These are phyloP conservation scores for Eristalinus sepulchralis DNA, from an alignment of 2,888 invertebrate genomes.

Conservation along the genomic window DNA sequence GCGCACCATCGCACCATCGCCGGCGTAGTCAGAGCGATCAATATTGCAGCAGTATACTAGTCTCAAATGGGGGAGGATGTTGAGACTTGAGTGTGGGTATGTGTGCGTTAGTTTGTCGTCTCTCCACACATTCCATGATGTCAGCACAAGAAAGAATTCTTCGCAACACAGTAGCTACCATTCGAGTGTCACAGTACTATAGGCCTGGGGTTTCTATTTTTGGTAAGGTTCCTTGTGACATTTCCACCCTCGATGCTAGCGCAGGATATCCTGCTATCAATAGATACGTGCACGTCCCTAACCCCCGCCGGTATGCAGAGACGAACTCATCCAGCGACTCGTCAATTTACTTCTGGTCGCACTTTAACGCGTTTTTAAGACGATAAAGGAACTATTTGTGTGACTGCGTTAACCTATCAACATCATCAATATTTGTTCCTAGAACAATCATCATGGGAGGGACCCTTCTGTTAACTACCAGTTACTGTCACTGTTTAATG, in stretches of 20 bases:
- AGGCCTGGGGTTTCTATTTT: conserved; percentile 55
- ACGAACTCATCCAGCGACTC: neutral
- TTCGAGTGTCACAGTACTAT: conserved; percentile 35
- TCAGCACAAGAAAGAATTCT: conserved; percentile 62
- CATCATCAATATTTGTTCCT: conserved; percentile 71
- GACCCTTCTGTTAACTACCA: conserved; percentile 69
- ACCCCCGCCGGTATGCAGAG: neutral
- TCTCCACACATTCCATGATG: conserved; percentile 62
- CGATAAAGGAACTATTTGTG: conserved; percentile 65
- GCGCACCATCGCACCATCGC: conserved; percentile 42
- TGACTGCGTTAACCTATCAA: conserved; percentile 68
- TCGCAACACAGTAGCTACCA: conserved; percentile 18
- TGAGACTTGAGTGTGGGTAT: neutral
- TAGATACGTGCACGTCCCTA: conserved; percentile 31
- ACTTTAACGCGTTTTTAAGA: conserved; percentile 49
- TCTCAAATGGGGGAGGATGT: conserved; percentile 22
- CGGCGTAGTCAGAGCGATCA: conserved; percentile 54
- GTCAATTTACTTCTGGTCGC: conserved; percentile 38
- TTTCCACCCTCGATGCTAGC: conserved; percentile 55
- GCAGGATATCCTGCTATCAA: conserved; percentile 70
- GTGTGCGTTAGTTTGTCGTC: conserved; percentile 28
- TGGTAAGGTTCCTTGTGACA: conserved; percentile 36
- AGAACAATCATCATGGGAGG: conserved; percentile 68
- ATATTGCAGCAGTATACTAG: conserved; percentile 61
- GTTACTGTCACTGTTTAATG: conserved; percentile 69